Evolutionary conservation across 2,113 vertebrate species (phyloP), one percentile per base, ranked within the genome.

Genomic region (Takifugu flavidus): DNA sequence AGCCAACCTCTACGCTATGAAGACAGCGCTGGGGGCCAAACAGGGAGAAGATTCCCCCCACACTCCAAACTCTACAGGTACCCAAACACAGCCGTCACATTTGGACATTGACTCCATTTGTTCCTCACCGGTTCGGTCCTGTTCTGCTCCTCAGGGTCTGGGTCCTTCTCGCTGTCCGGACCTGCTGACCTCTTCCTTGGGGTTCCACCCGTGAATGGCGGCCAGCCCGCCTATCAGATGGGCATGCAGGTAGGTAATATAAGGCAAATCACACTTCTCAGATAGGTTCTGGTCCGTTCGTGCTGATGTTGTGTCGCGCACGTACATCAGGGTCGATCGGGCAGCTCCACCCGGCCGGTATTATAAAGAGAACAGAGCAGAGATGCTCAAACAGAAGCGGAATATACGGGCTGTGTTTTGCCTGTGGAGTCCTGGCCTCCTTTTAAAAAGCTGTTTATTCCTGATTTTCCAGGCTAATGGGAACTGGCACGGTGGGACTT

Each of bases 1-100:
- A 77, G 95, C 95, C 56, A 96, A 95, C 82, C 91, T 96, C 43
- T 96, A 96, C 4, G 93, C 95, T 42, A 95, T 95, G 90, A 96
- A 95, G 89, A 95, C 94, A 0, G 94, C 94, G 0, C 80, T 95
- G 53, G 94, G 89, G 4, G 91, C 91, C 49, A 86, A 93, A 58
- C 94, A 93, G 86, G 92, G 91, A 31, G 91, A 92, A 57, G 94
- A 94, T 26, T 96, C 95, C 34, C 94, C 95, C 0, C 93, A 92
- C 80, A 94, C 92, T 45, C 93, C 93, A 70, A 93, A 93, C 82
- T 94, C 92, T 4, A 92, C 93, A 81, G 93, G 93, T 93, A 62
- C 29, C 1, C 2, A n/a, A 47, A 47, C 45, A 2, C 31, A 39
- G 7, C 4, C 8, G 1, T 34, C 8, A 5, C 31, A 34, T 5